Base-by-base conservation (phyloP, 2,888 invertebrate genomes). In the Ophion ellenae region DNA sequence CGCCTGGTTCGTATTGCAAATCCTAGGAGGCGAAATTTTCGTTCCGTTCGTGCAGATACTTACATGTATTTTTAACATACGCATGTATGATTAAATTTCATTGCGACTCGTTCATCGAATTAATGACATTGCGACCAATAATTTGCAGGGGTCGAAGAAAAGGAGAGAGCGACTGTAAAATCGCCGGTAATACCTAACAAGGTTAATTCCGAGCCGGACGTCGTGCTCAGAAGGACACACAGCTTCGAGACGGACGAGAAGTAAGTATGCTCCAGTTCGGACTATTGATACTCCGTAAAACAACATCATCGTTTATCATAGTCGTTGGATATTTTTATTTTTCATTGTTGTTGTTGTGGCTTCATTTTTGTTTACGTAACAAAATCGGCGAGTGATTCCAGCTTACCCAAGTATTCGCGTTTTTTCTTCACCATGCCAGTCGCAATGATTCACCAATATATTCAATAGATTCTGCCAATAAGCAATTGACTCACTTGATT, bases 211-310 rank as follows among this genome's bases (percentile, higher is more conserved):
- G 96, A 95, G 88, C 94, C 95, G 87, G 97, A 97, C 93, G 96
- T 97, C 87, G 96, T 97, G 88, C 95, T 98, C 86, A 95, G 97
- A 94, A 96, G 98, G 94, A 97, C 97, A 69, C 97, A 97, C 93
- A 98, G 98, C 95, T 97, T 97, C 93, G 97, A 98, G 94, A 97
- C 97, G 91, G 98, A 98, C 94, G 97, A 97, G 95, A 97, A 97
- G 98, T 98, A 95, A 96, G 97, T 97, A 86, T 77, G 32, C 28
- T 78, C 63, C 24, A 59, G 57, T 75, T 47, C 10, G 73, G 5
- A 2, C 53, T 53, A 14, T 11, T 5, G 53, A 53, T 14, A 53
- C 53, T 2, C 53, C 17, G 40, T 53, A 14, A 53, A 53, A 3
- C 53, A 53, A 53, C 53, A 53, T 14, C 4, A 81, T 69, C 73